Conservation (phyloP, 2,888 invertebrate genomes). For the Stenodera caucasica region DNA sequence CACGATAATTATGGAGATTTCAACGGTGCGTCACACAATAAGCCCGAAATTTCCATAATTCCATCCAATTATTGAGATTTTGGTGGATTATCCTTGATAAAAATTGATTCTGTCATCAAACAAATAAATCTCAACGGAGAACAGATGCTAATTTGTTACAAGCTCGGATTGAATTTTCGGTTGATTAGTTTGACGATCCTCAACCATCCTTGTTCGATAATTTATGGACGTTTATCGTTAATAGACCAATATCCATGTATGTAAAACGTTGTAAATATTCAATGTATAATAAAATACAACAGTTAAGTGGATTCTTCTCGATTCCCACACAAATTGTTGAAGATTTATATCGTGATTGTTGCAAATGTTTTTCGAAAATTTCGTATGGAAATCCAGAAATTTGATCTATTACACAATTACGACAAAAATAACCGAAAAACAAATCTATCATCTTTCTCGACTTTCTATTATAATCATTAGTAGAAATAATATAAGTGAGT, state of each 20-base stretch:
- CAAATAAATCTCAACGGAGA: no score
- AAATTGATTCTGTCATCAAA: no score
- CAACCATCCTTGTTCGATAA: background rate
- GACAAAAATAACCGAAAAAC: background rate
- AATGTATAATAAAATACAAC: constrained; percentile 1
- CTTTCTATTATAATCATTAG: constrained; percentile 3
- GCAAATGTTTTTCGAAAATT: background rate
- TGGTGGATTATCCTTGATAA: no score
- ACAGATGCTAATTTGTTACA: no score
- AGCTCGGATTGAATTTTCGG: background rate
- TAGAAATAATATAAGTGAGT: no score
- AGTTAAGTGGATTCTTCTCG: constrained; percentile 5
- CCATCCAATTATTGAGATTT: no score
- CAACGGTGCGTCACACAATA: background rate
- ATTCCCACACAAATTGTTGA: constrained; percentile 6
- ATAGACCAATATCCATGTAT: constrained; percentile 6
- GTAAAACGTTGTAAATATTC: constrained; percentile 5
- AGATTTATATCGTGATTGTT: constrained; percentile 6
- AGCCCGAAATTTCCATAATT: background rate
- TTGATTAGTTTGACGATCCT: background rate
- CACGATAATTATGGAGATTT: background rate
- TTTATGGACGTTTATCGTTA: background rate
- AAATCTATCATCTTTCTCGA: no score
- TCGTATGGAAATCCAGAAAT: background rate
- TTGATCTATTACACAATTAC: background rate